Base-by-base conservation (phyloP, 2,113 vertebrate genomes). In the Hirundichthys speculiger region DNA sequence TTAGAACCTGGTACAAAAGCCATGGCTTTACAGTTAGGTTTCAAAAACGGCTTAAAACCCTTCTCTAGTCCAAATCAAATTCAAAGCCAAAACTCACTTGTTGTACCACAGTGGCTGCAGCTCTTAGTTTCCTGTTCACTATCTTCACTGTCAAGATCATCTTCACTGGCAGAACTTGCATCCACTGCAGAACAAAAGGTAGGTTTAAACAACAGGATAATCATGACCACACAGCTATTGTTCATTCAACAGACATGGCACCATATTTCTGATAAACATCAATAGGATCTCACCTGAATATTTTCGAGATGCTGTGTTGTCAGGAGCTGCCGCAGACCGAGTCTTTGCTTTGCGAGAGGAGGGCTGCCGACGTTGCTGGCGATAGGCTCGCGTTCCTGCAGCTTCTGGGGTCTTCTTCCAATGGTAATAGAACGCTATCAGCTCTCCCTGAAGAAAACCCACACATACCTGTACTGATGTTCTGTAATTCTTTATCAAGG, bases 351-450 rank as follows among this genome's bases (percentile, higher is more conserved):
- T 95, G 77, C 98, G 93, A 83, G 98, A 98, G 60, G 97, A 96
- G 0, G 98, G 96, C 90, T 99, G 97, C 18, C 96, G 88, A 6
- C 97, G 95, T 59, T 98, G 97, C 73, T 98, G 91, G 15, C 98
- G 94, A 74, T 98, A 97, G 38, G 97, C 95, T 60, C 97, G 94
- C 1, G 96, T 97, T 69, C 96, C 96, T 40, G 96, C 95, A 0
- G 97, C 98, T 73, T 99, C 98, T 0, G 98, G 96, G 5, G 97
- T 98, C 87, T 99, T 99, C 93, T 99, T 99, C 98, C 98, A 99
- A 89, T 99, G 98, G 93, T 99, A 99, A 64, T 99, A 99, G 88
- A 99, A 99, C 41, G 96, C 98, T 86, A 99, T 98, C 73, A 99
- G 87, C 25, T 99, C 98, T 50, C 98, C 97, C 98, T 99, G 88